Evolutionary conservation across 2,113 vertebrate genomes (phyloP).

Genomic region (Tachycineta bicolor): DNA sequence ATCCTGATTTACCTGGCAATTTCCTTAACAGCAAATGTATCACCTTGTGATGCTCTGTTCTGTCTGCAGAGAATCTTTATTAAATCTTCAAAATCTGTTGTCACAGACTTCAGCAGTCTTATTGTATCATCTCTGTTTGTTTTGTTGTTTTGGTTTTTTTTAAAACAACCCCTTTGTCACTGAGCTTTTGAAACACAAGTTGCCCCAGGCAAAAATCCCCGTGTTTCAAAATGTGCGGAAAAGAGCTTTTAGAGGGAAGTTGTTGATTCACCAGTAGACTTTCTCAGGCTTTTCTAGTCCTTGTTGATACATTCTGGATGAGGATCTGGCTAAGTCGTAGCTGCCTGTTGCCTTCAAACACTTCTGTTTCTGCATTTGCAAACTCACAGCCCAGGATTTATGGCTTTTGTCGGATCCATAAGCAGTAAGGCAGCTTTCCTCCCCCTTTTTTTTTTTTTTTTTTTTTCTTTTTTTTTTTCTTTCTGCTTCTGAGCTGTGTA

Average conservation of each 20-base stretch:
- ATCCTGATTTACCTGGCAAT: neutral
- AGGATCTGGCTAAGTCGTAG: neutral
- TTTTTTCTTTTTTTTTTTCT: too few relatives aligned
- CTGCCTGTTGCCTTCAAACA: neutral
- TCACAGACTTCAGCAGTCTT: neutral
- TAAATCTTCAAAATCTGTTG: neutral
- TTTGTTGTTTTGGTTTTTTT: neutral
- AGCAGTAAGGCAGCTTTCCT: neutral
- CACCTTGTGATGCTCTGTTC: neutral
- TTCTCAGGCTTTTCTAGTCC: neutral
- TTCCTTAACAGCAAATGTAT: neutral
- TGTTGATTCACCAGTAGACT: neutral
- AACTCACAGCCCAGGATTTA: neutral
- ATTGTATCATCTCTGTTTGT: fast-evolving
- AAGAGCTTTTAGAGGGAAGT: neutral
- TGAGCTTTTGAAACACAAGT: neutral
- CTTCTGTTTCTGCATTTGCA: neutral
- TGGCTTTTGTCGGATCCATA: neutral
- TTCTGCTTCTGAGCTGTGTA: neutral
- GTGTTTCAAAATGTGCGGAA: neutral
- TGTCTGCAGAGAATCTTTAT: neutral
- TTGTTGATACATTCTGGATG: neutral
- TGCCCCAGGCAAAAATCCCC: neutral
- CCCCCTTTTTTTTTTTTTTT: neutral
- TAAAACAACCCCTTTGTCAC: neutral